These are phyloP conservation scores for Aurelia aurita DNA, from an alignment of 30 jellyfish, hydroid and myxozoan genomes.

Conservation along the genomic window DNA sequence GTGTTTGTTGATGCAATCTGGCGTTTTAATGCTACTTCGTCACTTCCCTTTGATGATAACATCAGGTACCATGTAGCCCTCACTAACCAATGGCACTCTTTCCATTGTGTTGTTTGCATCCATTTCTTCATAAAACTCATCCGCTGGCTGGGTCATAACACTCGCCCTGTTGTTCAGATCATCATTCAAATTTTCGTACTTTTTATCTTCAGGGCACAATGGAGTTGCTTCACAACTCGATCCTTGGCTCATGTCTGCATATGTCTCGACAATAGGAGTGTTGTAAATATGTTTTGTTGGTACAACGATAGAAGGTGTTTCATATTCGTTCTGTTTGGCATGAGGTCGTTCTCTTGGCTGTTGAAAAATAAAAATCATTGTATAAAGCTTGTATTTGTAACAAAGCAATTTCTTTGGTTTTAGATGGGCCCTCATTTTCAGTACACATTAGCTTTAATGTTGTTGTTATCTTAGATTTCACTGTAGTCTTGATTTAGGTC, in stretches of 20 bases:
- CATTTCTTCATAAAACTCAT: constrained; percentile 55
- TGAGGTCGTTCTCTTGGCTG: constrained; percentile 7
- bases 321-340: constrained; percentile 15
- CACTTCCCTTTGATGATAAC: no score
- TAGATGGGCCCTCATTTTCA: no score
- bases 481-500: no score
- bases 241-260: constrained; percentile 53
- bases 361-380: background rate
- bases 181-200: constrained; percentile 20
- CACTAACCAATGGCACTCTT: constrained; percentile 23
- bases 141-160: background rate
- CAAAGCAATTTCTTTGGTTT: no score
- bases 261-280: constrained; percentile 34
- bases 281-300: background rate
- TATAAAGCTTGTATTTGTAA: no score
- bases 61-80: constrained; percentile 17
- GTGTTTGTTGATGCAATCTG: no score
- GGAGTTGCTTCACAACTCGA: constrained; percentile 12
- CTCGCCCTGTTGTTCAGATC: background rate
- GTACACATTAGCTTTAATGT: no score
- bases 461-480: no score
- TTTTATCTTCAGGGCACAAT: background rate
- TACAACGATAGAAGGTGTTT: background rate
- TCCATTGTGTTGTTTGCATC: background rate
- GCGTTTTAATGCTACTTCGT: no score